Evolutionary conservation across 2,888 invertebrate genomes (phyloP).

Genomic region (Sinhomidia bicolor): DNA sequence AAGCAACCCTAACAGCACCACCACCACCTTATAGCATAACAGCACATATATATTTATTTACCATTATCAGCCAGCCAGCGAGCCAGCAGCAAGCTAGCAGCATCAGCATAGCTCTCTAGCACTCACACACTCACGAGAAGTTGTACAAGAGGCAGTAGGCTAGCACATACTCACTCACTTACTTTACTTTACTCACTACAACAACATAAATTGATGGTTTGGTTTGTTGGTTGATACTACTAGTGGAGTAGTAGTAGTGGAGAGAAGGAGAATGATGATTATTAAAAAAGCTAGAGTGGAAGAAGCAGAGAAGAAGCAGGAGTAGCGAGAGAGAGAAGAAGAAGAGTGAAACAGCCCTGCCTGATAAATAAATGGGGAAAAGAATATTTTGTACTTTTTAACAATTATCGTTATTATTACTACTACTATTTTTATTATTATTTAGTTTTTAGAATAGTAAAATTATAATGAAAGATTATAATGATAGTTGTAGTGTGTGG

Average conservation of each 20-base stretch:
- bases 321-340: background rate
- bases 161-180: background rate
- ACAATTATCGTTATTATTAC: slow-evolving; percentile 8
- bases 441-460: no score
- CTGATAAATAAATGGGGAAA: no score
- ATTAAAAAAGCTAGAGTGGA: slow-evolving; percentile 12
- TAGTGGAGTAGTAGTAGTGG: background rate
- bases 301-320: background rate
- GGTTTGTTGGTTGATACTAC: no score
- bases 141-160: no score
- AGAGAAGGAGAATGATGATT: slow-evolving; percentile 19
- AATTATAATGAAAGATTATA: slow-evolving; percentile 15
- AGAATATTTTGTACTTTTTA: slow-evolving; percentile 36
- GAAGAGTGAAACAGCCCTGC: no score
- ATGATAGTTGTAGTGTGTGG: slow-evolving; percentile 8
- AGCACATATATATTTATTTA: no score
- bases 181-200: background rate
- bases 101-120: no score
- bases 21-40: no score
- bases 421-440: background rate
- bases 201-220: slow-evolving; percentile 29
- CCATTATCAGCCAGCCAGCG: no score
- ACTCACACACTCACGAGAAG: no score
- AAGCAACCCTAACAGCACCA: no score
- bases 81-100: no score